Evolutionary conservation across 2,888 invertebrate genomes (phyloP).

Genomic region (Omphaloscelis lunosa): DNA sequence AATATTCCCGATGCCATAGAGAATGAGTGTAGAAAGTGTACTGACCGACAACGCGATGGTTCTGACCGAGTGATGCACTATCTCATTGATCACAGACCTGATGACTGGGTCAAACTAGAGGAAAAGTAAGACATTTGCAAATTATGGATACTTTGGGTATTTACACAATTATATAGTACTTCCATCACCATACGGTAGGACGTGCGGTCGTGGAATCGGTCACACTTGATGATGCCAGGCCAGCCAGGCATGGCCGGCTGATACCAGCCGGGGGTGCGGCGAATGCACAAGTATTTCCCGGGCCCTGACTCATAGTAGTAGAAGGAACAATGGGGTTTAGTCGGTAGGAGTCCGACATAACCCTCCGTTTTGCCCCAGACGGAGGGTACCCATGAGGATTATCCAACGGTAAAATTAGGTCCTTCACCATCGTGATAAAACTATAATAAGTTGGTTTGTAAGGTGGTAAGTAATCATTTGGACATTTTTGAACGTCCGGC

Average conservation of each 20-base stretch:
- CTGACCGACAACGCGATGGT: constrained; percentile 91
- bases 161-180: not conserved
- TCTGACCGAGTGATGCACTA: constrained; percentile 92
- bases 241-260: not conserved
- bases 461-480: not conserved
- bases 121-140: constrained; percentile 83
- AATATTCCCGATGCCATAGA: constrained; percentile 93
- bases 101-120: constrained; percentile 91
- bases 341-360: too few relatives aligned
- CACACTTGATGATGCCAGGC: too few relatives aligned
- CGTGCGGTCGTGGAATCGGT: too few relatives aligned
- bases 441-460: too few relatives aligned
- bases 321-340: too few relatives aligned
- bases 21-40: constrained; percentile 93
- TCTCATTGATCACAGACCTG: constrained; percentile 90
- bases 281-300: too few relatives aligned
- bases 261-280: not conserved
- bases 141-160: too few relatives aligned
- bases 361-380: too few relatives aligned
- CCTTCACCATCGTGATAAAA: not conserved
- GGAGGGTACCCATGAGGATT: too few relatives aligned
- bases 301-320: too few relatives aligned
- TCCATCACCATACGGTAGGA: not conserved
- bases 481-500: not conserved
- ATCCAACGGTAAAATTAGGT: too few relatives aligned